phyloP scores from a whole-genome alignment of 2,113 vertebrate genomes.

The Dunckerocampus dactyliophorus region DNA sequence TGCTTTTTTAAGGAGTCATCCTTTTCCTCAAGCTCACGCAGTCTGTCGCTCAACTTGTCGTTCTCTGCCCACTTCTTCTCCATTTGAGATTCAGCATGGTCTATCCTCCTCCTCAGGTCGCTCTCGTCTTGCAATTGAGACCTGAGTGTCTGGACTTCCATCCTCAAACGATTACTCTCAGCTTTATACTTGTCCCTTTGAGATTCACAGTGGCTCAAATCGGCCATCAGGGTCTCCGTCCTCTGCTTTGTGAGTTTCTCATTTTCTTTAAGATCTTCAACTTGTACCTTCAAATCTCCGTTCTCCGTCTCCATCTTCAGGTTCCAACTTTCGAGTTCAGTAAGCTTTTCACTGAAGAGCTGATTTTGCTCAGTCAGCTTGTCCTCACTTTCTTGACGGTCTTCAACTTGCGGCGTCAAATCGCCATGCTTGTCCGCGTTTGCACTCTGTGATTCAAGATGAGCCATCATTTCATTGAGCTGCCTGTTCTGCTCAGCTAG shows the following conservation, averaged over 20 bases:
- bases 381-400: background rate
- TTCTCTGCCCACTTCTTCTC: background rate
- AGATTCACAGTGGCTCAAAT: background rate
- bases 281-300: constrained; percentile 3
- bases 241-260: constrained; percentile 3
- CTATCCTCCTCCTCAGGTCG: background rate
- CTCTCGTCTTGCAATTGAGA: background rate
- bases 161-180: background rate
- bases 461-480: background rate
- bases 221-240: background rate
- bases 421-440: no score
- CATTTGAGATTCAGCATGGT: background rate
- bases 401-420: background rate
- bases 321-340: background rate
- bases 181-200: background rate
- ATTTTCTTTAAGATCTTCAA: constrained; percentile 4
- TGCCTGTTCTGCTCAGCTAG: background rate
- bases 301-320: background rate
- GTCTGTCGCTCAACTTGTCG: background rate
- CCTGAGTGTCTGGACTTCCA: background rate
- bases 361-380: background rate
- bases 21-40: constrained; percentile 5
- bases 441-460: background rate
- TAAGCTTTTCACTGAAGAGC: background rate
- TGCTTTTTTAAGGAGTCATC: background rate